These are phyloP conservation scores for Chaetodon trifasciatus DNA, from an alignment of 2,797 vertebrate species.

Conservation along the genomic window DNA sequence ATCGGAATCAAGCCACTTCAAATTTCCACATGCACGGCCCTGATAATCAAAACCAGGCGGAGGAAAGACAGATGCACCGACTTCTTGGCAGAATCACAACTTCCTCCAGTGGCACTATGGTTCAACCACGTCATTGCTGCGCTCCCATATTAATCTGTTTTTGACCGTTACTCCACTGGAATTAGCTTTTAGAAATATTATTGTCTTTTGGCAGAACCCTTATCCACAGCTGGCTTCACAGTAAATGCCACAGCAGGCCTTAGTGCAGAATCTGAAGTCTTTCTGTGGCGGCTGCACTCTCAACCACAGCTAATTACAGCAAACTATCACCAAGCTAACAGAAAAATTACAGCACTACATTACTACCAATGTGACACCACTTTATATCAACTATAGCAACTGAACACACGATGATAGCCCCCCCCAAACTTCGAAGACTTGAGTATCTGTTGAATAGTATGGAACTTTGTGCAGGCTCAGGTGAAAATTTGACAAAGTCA, in stretches of 20 bases:
- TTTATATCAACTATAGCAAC: constrained; percentile 33
- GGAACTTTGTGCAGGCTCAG: constrained; percentile 2
- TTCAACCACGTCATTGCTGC: not conserved
- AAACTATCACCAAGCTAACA: constrained; percentile 38
- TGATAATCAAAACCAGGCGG: constrained; percentile 37
- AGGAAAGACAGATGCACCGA: constrained; percentile 9
- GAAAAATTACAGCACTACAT: constrained; percentile 18
- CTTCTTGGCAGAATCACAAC: constrained; percentile 18
- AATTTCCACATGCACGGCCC: constrained; percentile 44
- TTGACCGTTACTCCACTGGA: constrained; percentile 4
- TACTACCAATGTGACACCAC: constrained; percentile 37
- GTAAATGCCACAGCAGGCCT: constrained; percentile 38
- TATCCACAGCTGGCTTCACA: constrained; percentile 35
- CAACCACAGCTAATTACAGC: constrained; percentile 34
- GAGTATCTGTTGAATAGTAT: not conserved
- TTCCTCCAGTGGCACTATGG: constrained; percentile 32
- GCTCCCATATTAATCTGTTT: not conserved
- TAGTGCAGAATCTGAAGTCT: constrained; percentile 38
- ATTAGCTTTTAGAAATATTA: not conserved
- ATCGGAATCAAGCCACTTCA: constrained; percentile 49
- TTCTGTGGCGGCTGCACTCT: constrained; percentile 18
- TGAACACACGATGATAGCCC: constrained; percentile 4
- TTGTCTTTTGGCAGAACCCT: constrained; percentile 3
- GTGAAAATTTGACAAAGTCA: constrained; percentile 21
- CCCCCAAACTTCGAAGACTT: constrained; percentile 12